Base-by-base conservation (phyloP, 2,888 invertebrate species). In the Achlya flavicornis region DNA sequence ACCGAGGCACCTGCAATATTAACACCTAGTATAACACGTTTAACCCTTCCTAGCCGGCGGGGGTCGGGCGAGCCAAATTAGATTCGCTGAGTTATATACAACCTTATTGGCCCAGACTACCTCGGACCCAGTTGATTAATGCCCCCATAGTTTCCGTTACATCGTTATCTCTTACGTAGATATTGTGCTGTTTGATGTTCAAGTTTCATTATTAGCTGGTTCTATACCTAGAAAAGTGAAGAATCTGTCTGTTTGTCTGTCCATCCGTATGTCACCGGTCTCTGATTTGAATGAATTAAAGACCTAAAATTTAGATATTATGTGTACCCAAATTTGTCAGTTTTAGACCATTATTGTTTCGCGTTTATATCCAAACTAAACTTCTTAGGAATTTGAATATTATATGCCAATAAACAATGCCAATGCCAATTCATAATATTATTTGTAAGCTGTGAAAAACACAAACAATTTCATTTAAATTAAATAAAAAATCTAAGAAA, bases 51-150 rank as follows among this genome's bases (percentile, higher is more conserved):
- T 53, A 63, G 62, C 64, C 12, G 65, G 68, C 19, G 75, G 74
- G 81, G 83, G 80, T 77, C 76, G 77, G 76, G 72, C 74, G 77
- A 75, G 74, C 83, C 81, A 86, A 87, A 87, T 87, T 87, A 87
- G 87, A 87, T 87, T 85, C 78, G 75, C 81, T 86, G 87, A 87
- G 87, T 87, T 87, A 87, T 87, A 86, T 80, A 85, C 80, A 81
- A 74, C 84, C 79, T 85, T 87, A 86, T 87, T 86, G 88, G 85
- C 76, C 72, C 66, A 72, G 87, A 86, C 87, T 83, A 74, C 77
- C 79, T 80, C 76, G 80, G 79, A 77, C 77, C 71, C 73, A 73
- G 72, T 82, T 87, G 87, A 87, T 87, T 86, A 87, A 87, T 87
- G 86, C 73, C 71, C 72, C 74, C 69, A 79, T 81, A 84, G 84